Conservation (phyloP, 2,113 vertebrate species). For the Cariama cristata region DNA sequence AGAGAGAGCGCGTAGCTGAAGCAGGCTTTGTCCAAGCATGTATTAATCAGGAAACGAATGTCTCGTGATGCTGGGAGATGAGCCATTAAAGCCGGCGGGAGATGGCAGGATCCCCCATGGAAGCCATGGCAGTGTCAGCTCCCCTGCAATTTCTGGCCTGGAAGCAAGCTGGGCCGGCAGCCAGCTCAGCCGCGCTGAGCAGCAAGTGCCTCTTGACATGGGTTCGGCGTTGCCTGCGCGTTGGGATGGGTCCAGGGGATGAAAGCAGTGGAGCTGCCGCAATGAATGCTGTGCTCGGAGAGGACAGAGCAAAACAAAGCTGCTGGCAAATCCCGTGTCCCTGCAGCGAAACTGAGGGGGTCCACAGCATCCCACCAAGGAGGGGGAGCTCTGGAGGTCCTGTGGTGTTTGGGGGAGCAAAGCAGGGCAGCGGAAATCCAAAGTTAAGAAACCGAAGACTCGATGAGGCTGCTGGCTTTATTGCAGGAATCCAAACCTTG, state of each 20-base stretch:
- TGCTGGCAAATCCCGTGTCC: neutral
- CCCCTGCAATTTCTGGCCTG: neutral
- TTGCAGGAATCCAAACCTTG: neutral
- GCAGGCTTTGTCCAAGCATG: neutral
- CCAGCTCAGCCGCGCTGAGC: neutral
- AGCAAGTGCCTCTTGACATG: conserved; percentile 45
- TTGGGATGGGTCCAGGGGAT: conserved; percentile 26
- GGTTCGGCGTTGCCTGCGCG: neutral
- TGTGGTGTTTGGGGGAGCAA: neutral
- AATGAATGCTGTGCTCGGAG: neutral
- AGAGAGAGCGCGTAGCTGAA: rapidly evolving
- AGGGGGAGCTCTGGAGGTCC: neutral
- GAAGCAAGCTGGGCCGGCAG: neutral
- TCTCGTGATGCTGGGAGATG: neutral
- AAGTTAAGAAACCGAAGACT: neutral
- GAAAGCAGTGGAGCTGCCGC: neutral
- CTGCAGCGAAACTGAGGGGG: neutral
- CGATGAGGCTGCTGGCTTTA: neutral
- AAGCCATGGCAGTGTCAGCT: neutral
- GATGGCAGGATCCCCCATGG: neutral
- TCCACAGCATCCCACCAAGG: neutral
- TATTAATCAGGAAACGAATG: neutral
- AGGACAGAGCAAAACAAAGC: neutral
- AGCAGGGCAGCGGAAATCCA: neutral
- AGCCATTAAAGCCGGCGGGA: neutral